phyloP scores from a whole-genome alignment of 2,797 vertebrate species.

The Eospalax fontanierii region DNA sequence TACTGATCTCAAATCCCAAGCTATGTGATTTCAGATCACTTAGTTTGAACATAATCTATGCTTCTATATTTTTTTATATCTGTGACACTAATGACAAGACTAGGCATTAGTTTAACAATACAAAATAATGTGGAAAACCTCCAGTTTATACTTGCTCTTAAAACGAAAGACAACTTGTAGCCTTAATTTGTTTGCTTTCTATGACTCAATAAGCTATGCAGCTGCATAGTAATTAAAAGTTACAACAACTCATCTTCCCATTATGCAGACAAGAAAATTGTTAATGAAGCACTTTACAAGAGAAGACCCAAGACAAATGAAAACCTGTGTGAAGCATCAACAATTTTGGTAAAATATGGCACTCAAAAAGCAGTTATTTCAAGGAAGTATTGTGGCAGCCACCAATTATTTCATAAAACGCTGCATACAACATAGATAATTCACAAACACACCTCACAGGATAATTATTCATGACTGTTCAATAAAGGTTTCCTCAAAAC shows the following conservation, averaged over 20 bases:
- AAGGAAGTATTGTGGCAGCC: conserved; percentile 68
- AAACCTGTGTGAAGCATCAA: conserved; percentile 72
- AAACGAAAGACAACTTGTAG: background rate
- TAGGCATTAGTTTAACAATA: background rate
- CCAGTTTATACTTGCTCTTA: background rate
- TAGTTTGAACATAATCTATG: background rate
- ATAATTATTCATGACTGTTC: conserved; percentile 81
- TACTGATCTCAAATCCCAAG: background rate
- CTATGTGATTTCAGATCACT: conserved; percentile 2
- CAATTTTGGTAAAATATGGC: conserved; percentile 70
- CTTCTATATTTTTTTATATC: background rate
- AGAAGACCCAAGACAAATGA: conserved; percentile 57
- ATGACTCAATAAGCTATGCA: conserved; percentile 26
- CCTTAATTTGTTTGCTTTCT: background rate
- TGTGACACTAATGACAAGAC: background rate
- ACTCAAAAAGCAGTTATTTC: conserved; percentile 79
- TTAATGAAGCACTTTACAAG: conserved; percentile 79
- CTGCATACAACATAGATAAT: conserved; percentile 64
- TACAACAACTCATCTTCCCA: conserved; percentile 68
- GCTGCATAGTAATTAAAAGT: conserved; percentile 68
- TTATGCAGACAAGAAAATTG: conserved; percentile 83
- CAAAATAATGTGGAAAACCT: background rate
- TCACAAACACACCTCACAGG: conserved; percentile 72
- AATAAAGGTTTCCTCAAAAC: conserved; percentile 75
- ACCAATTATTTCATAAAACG: conserved; percentile 82